A percentile compares a stretch with the other conserved stretches of the same genome.
These are phyloP conservation scores for Gymnocheta viridis DNA, from an alignment of 2,888 invertebrate species.

Conservation along the genomic window DNA sequence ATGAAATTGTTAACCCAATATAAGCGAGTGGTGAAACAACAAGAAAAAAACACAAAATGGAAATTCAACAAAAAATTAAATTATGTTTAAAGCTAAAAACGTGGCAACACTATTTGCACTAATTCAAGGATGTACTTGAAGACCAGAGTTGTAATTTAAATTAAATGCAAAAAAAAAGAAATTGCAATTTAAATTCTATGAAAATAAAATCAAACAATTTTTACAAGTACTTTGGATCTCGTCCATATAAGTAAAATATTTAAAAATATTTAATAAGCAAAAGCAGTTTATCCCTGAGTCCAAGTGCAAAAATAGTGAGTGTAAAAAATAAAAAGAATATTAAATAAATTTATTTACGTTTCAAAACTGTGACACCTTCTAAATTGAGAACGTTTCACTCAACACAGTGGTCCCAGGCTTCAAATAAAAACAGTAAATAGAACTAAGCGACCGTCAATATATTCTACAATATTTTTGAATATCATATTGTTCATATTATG, in stretches of 20 bases:
- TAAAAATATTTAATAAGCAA: neutral
- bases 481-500: too few relatives aligned
- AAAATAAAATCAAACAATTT: slow-evolving; percentile 17
- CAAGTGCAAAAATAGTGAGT: neutral
- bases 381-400: neutral
- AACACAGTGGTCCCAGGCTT: neutral
- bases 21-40: slow-evolving; percentile 55
- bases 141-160: slow-evolving; percentile 64
- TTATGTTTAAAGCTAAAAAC: slow-evolving; percentile 58
- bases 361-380: too few relatives aligned
- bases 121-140: slow-evolving; percentile 68
- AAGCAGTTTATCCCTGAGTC: neutral
- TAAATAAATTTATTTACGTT: too few relatives aligned
- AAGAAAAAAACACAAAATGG: slow-evolving; percentile 2
- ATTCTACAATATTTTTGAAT: too few relatives aligned
- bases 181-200: slow-evolving; percentile 17
- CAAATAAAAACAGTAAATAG: neutral
- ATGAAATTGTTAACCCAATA: slow-evolving; percentile 67
- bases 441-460: neutral
- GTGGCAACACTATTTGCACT: slow-evolving; percentile 66
- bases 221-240: neutral
- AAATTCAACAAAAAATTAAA: slow-evolving; percentile 34
- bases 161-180: slow-evolving; percentile 8
- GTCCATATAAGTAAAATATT: neutral
- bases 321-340: neutral